These are phyloP conservation scores for Avahi laniger DNA, from an alignment of 2,797 vertebrate species.

Conservation along the genomic window DNA sequence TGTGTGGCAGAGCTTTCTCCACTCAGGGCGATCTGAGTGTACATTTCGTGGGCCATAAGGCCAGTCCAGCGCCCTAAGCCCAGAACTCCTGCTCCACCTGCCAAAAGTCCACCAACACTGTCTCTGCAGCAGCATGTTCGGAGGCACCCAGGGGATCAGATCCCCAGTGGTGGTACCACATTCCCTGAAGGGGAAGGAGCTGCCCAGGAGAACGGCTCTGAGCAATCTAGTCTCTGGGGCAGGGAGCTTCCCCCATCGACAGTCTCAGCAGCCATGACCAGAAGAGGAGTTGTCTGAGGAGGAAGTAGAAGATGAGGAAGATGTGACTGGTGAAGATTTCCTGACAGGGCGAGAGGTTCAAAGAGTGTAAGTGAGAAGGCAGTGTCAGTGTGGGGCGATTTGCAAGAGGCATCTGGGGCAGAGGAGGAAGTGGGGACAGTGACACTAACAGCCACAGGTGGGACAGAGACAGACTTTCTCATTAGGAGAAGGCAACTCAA, in stretches of 20 bases:
- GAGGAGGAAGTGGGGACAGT: constrained; percentile 76
- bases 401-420: constrained; percentile 80
- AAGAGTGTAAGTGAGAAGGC: constrained; percentile 82
- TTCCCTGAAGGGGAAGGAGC: constrained; percentile 58
- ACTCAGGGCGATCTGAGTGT: constrained; percentile 93
- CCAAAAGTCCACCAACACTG: constrained; percentile 94
- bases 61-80: constrained; percentile 88
- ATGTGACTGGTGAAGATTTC: constrained; percentile 82
- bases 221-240: constrained; percentile 37
- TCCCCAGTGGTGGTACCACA: constrained; percentile 83
- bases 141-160: constrained; percentile 94
- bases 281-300: constrained; percentile 75
- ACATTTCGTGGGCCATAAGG: constrained; percentile 92
- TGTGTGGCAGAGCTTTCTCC: constrained; percentile 93
- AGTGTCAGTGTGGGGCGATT: constrained; percentile 76
- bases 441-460: constrained; percentile 14
- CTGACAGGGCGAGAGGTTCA: constrained; percentile 79
- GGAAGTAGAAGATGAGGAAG: constrained; percentile 72
- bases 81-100: constrained; percentile 94
- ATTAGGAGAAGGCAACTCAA: background rate
- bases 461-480: constrained; percentile 54
- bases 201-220: constrained; percentile 55
- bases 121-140: constrained; percentile 95
- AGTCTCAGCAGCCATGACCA: constrained; percentile 49
- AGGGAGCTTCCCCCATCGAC: constrained; percentile 60